Evolutionary conservation across 2,113 vertebrate genomes (phyloP).

Genomic region (Aythya baeri): DNA sequence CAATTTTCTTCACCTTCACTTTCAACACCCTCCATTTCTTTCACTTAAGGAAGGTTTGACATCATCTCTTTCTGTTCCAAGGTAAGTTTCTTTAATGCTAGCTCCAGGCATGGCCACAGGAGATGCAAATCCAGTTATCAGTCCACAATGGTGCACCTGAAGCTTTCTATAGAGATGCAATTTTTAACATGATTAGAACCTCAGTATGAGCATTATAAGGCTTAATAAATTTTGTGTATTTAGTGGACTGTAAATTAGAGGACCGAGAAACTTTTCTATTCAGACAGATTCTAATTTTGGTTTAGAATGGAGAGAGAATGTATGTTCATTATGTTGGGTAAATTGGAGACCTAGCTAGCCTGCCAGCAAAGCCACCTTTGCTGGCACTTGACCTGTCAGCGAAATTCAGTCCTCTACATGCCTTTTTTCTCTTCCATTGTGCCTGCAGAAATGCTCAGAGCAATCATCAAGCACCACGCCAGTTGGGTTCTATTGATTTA

Average conservation of each 20-base stretch:
- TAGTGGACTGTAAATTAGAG: neutral
- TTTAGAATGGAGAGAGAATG: neutral
- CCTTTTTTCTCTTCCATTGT: neutral
- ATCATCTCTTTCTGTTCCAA: neutral
- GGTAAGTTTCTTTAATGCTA: neutral
- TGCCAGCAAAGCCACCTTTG: neutral
- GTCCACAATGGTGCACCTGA: neutral
- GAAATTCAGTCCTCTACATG: neutral
- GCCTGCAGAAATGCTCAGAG: neutral
- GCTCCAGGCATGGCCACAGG: neutral
- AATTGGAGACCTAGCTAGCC: neutral
- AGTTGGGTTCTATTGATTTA: neutral
- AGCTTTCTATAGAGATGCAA: neutral
- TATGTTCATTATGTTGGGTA: neutral
- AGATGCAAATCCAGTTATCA: neutral
- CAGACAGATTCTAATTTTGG: neutral
- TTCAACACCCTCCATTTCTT: neutral
- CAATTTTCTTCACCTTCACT: neutral
- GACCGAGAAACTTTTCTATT: neutral
- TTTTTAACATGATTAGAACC: neutral
- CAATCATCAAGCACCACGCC: neutral
- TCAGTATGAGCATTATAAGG: neutral
- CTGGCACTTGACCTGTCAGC: neutral
- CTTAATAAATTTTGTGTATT: neutral
- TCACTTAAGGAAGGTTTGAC: neutral